Base-by-base conservation (phyloP, 2,113 vertebrate genomes). In the Dolichallabes microphthalmus region DNA sequence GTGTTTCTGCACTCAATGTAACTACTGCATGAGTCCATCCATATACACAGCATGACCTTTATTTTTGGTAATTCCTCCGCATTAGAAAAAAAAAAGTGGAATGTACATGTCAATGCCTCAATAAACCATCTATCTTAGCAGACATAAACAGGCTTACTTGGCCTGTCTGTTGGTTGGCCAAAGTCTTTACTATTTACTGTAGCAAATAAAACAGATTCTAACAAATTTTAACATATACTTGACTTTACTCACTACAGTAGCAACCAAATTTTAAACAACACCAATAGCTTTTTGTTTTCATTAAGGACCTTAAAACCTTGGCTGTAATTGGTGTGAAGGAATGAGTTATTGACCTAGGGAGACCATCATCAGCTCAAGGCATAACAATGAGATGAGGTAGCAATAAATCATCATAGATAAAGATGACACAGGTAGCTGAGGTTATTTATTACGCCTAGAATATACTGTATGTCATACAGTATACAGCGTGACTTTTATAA, bases 401-500 rank as follows among this genome's bases (percentile, higher is more conserved):
- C 77, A 80, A 78, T 91, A 91, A 90, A 92, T 87, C 86, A 78
- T 86, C 69, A 76, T 87, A 79, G 88, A 88, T 90, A 64, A 53
- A 80, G 55, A 83, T 78, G 87, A 87, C 88, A 89, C 79, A 75
- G 66, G 63, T 82, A 71, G 17, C 58, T 32, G 20, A 14, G 22
- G 45, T 55, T 71, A 73, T 85, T 88, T 88, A 85, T 85, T 86
- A 63, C 55, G 60, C 39, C 52, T 10, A 30, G 76, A 69, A 30
- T 52, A 10, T 20, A 19, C 17, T 79, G 53, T 77, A 7, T 89
- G 89, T 92, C 91, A 90, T 85, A n/a, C n/a, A n/a, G n/a, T n/a
- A 86, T 85, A 85, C 86, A 89, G 88, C 92, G 91, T 88, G 87
- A 89, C 89, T 90, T 89, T 91, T 90, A 91, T 90, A 73, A 55